Evolutionary conservation across 2,797 vertebrate genomes (phyloP), one percentile per base, ranked within the genome.

Genomic region (Lepus townsendii): DNA sequence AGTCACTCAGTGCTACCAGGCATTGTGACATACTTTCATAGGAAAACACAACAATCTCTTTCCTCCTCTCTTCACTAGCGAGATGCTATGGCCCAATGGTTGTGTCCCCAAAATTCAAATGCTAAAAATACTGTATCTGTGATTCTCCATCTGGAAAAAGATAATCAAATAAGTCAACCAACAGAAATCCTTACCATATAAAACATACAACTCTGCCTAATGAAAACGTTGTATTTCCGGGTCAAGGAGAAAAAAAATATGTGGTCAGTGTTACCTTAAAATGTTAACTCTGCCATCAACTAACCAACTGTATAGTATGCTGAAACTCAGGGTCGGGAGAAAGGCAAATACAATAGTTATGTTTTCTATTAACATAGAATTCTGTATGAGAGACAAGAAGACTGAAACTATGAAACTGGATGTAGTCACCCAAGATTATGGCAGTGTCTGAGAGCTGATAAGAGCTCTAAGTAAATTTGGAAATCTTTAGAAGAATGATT

Each of bases 381-480:
- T 83, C 75, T 91, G 47, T 82, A 91, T 89, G 72, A 83, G 78
- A 92, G 83, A 83, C 50, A 83, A 86, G 72, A 83, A 52, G 42
- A 76, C 88, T 79, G 95, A 89, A 95, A 88, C 79, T 92, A 54
- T 94, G 71, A 93, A 92, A 90, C 30, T 93, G 42, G 57, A 79
- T 93, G 50, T 90, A 83, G 68, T 91, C 89, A 88, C 65, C 22
- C 62, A 95, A 87, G 93, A 93, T 86, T 84, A 90, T 76, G 83
- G 62, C 85, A 75, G 82, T 89, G 79, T 76, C 73, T 87, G 38
- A 82, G 68, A 93, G 90, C 95, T 77, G 91, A 92, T 94, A 94
- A 96, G 93, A 73, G 84, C 91, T 90, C 90, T 94, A 83, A 91
- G 47, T 79, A 93, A 96, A 95, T 97, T 95, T 90, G 82, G 89